Percentiles rank a stretch among this genome's conserved stretches.
phyloP scores from a whole-genome alignment of 53 echinoderm and acorn worm genomes.

The Actinopyga echinites region DNA sequence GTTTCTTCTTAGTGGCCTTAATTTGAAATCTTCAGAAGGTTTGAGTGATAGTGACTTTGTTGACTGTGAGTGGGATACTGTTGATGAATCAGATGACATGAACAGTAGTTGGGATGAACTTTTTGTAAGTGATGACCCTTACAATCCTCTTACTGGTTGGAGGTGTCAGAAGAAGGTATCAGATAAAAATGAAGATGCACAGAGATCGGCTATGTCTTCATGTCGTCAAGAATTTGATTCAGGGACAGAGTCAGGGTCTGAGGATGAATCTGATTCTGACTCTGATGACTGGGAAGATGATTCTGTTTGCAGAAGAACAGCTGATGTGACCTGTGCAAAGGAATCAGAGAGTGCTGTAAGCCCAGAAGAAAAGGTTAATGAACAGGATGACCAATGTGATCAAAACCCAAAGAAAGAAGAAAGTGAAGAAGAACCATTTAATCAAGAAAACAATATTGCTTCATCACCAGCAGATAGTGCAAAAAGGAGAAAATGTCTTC shows the following conservation, averaged over 20 bases:
- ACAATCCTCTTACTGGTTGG: constrained; percentile 70
- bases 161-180: constrained; percentile 20
- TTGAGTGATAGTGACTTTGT: constrained; percentile 41
- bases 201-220: not conserved
- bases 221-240: constrained; percentile 35
- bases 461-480: not conserved
- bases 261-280: constrained; percentile 10
- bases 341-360: too few relatives aligned
- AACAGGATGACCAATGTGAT: too few relatives aligned
- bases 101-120: constrained; percentile 14
- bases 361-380: too few relatives aligned
- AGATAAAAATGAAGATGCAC: not conserved
- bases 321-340: too few relatives aligned
- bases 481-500: constrained; percentile 18
- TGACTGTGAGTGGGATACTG: constrained; percentile 36
- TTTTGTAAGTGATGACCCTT: constrained; percentile 48
- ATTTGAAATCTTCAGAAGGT: not conserved
- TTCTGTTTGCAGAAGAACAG: too few relatives aligned
- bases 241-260: constrained; percentile 36
- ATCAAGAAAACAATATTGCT: too few relatives aligned
- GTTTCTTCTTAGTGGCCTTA: constrained; percentile 20
- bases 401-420: too few relatives aligned
- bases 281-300: not conserved
- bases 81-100: not conserved
- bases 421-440: too few relatives aligned